These are phyloP conservation scores for Meiosimyza platycephala DNA, from an alignment of 2,888 invertebrate species.

Conservation along the genomic window DNA sequence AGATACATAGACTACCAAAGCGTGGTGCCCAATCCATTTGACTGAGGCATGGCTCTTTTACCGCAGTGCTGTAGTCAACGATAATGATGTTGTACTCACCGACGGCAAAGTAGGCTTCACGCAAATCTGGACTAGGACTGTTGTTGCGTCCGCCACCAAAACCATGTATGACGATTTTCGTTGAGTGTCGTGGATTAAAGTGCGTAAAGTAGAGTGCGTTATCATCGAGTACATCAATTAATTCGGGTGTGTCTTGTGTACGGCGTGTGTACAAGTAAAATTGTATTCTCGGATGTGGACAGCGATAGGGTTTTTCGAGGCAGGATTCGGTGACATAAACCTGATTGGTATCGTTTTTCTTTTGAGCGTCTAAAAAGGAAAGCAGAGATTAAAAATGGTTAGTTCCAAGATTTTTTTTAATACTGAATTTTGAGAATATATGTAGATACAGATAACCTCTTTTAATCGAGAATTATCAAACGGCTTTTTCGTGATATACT, in stretches of 20 bases:
- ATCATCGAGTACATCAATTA: slow-evolving; percentile 76
- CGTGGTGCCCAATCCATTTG: slow-evolving; percentile 78
- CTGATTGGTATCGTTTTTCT: slow-evolving; percentile 64
- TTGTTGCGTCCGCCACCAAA: slow-evolving; percentile 87
- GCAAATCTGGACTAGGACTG: slow-evolving; percentile 86
- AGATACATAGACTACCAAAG: slow-evolving; percentile 79
- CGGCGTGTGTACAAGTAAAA: slow-evolving; percentile 85
- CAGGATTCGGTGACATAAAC: slow-evolving; percentile 85
- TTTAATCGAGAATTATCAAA: too few relatives aligned
- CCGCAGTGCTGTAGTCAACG: slow-evolving; percentile 84
- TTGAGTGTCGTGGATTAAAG: slow-evolving; percentile 82
- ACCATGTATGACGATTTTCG: slow-evolving; percentile 91
- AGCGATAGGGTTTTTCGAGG: slow-evolving; percentile 81
- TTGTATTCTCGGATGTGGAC: slow-evolving; percentile 86
- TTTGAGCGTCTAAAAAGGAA: slow-evolving; percentile 53
- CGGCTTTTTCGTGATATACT: too few relatives aligned
- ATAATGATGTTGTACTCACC: slow-evolving; percentile 89
- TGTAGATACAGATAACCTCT: too few relatives aligned
- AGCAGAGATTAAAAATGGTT: too few relatives aligned
- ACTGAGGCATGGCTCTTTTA: slow-evolving; percentile 84
- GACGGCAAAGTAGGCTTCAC: slow-evolving; percentile 82
- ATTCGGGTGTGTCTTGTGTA: slow-evolving; percentile 80
- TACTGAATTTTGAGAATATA: too few relatives aligned
- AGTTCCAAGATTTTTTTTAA: too few relatives aligned
- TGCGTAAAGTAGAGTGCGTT: slow-evolving; percentile 79